Evolutionary conservation across 2,797 vertebrate genomes (phyloP), one percentile per base, ranked within the genome.

Genomic region (Ficedula albicollis): DNA sequence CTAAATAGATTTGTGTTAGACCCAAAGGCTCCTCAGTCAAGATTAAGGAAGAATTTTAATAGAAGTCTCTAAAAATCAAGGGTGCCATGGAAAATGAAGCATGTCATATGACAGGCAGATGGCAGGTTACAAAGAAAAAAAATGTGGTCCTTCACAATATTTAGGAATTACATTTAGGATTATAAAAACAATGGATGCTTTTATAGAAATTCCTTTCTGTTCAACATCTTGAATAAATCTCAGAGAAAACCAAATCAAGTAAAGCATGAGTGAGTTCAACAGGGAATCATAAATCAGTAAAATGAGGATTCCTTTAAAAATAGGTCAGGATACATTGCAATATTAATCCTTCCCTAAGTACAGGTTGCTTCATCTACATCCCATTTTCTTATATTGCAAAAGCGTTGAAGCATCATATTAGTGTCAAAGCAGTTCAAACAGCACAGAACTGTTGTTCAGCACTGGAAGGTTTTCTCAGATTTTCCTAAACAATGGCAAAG

Each of bases 221-320:
- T 91, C 38, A 83, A n/a, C 19, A 58, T 22, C 15, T 44, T 78
- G 10, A 78, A 12, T 64, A 74, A 87, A 64, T 52, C 38, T 83
- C 63, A 77, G 55, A 87, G 46, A 85, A 94, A 87, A 56, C 20
- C 30, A 32, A 59, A 85, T 51, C 46, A 55, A 66, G 21, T 22
- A 58, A 68, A 55, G 34, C 19, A 13, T 23, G 58, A 88, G 39
- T 9, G 27, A 87, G 29, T 87, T 90, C 87, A 87, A 62, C 58
- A 27, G 34, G 34, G 59, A 88, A 88, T 75, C 69, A 83, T 55
- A 93, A 87, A 77, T 74, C 44, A 89, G 79, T 88, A 87, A 94
- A 75, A 95, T 14, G 39, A 94, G 62, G 51, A 89, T 91, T 75
- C 62, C 79, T 88, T 91, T 76, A 88, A 94, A 96, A 93, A 94